These are phyloP conservation scores for Malurus cyaneus DNA, from an alignment of 2,113 vertebrate species.

Conservation along the genomic window DNA sequence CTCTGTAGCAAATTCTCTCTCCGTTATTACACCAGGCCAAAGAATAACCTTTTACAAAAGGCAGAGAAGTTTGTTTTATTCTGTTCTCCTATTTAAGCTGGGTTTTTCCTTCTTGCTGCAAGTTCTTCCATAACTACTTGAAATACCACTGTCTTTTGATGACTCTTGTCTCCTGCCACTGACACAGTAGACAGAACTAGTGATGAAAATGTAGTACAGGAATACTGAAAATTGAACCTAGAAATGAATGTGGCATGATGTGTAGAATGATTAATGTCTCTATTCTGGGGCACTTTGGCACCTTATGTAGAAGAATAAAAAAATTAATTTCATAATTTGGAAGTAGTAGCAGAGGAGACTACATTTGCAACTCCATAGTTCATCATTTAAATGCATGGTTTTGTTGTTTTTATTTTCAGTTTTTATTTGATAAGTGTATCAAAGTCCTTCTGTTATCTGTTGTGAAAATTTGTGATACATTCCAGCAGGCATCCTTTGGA, in stretches of 20 bases:
- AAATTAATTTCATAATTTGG: neutral
- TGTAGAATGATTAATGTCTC: neutral
- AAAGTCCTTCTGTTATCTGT: neutral
- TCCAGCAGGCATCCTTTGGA: neutral
- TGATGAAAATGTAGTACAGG: neutral
- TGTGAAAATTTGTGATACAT: neutral
- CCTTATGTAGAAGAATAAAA: neutral
- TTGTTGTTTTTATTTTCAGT: neutral
- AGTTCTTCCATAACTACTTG: neutral
- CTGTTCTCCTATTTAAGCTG: neutral
- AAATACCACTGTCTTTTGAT: neutral
- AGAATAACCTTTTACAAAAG: neutral
- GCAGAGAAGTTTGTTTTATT: neutral
- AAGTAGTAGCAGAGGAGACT: neutral
- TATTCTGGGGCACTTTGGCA: neutral
- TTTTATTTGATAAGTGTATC: neutral
- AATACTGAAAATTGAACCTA: neutral
- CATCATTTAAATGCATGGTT: neutral
- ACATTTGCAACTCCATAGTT: neutral
- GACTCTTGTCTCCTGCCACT: neutral
- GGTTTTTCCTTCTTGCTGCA: neutral
- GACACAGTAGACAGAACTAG: neutral
- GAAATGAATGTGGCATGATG: neutral
- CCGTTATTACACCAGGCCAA: neutral
- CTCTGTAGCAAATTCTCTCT: neutral